Conservation (phyloP, 2,113 vertebrate species). For the Tetrax tetrax region DNA sequence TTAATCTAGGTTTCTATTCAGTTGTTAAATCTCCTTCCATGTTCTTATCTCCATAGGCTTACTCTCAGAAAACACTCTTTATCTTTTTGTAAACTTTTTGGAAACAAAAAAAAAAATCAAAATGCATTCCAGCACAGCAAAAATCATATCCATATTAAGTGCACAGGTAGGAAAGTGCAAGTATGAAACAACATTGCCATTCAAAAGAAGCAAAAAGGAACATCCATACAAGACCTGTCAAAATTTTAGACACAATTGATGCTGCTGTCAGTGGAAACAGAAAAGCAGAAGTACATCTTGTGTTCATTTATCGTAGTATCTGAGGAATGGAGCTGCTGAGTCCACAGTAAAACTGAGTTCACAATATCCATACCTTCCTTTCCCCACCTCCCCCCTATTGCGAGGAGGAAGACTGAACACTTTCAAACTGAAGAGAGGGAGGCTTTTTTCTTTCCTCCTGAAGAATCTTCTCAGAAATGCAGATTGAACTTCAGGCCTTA, state of each 20-base stretch:
- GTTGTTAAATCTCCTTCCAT: neutral
- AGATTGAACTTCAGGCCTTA: neutral
- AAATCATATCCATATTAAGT: neutral
- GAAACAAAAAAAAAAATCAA: too few species aligned
- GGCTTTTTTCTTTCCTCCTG: neutral
- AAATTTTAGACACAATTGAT: neutral
- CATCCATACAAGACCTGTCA: neutral
- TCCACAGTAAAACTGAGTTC: neutral
- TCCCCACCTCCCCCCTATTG: accelerated
- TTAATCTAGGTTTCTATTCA: neutral
- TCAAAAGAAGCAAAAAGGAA: neutral
- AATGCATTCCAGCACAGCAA: accelerated
- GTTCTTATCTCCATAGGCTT: neutral
- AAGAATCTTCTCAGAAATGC: neutral
- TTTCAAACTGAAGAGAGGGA: neutral
- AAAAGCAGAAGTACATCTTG: neutral
- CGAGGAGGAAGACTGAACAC: neutral
- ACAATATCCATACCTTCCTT: neutral
- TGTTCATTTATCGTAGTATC: neutral
- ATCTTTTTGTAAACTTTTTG: neutral
- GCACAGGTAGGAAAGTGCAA: neutral
- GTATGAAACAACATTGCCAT: neutral
- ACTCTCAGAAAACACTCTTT: neutral
- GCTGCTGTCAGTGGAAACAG: neutral
- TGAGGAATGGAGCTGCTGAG: accelerated